Percentiles rank a stretch among this genome's conserved stretches.
Conservation (phyloP, 2,113 vertebrate genomes). For the Eonycteris spelaea region DNA sequence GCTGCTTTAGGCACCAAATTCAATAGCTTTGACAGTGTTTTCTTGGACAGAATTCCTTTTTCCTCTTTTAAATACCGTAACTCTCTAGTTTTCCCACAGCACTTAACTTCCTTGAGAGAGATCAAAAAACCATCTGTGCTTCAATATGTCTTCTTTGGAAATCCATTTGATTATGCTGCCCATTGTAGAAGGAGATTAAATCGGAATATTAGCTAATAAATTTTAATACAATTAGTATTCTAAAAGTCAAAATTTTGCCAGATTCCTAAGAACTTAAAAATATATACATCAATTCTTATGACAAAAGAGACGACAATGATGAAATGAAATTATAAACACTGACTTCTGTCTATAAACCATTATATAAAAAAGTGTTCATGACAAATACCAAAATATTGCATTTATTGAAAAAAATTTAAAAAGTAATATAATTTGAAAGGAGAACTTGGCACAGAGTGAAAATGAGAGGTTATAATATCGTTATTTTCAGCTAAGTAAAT, state of each 20-base stretch:
- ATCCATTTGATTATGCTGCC: neutral
- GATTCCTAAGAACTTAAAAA: neutral
- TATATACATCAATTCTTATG: neutral
- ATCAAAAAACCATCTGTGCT: neutral
- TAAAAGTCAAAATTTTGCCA: neutral
- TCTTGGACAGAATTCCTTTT: neutral
- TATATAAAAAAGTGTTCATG: neutral
- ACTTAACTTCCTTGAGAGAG: neutral
- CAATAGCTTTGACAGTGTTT: neutral
- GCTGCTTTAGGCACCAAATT: neutral
- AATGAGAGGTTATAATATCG: neutral
- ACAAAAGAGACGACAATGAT: neutral
- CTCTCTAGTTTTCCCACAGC: neutral
- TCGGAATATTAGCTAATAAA: neutral
- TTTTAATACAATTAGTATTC: slow-evolving; percentile 9
- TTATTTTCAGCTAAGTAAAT: neutral
- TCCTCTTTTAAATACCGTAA: neutral
- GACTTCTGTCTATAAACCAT: neutral
- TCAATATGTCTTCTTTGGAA: slow-evolving; percentile 14
- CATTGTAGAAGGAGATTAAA: slow-evolving; percentile 1
- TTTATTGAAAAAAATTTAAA: neutral
- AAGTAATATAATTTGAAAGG: neutral
- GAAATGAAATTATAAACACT: neutral
- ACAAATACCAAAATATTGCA: neutral
- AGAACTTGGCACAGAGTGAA: slow-evolving; percentile 10